Base-by-base conservation (phyloP, 2,888 invertebrate genomes). In the Heliconius erato region DNA sequence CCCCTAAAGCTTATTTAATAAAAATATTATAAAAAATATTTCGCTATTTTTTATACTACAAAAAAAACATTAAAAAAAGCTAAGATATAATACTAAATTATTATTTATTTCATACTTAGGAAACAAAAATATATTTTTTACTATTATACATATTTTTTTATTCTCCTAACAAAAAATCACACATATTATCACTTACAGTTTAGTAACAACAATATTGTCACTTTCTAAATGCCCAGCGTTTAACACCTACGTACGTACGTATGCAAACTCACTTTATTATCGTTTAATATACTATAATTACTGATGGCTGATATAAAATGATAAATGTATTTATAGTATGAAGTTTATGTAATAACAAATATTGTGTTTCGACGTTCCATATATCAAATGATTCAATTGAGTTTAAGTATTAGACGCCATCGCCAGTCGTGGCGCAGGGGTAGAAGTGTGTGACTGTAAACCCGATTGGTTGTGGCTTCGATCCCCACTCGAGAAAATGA, bases 171-270 rank as follows among this genome's bases (percentile, higher is more conserved):
- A 74, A 3, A 59, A 54, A 59, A 32, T n/a, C 44, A 28, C 28
- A 32, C 69, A 49, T 32, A 54, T 79, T 79, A 76, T 59, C 54
- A 65, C 74, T 40, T 76, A 74, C 40, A 54, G 32, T 76, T 74
- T 74, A 74, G 79, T 74, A 79, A 82, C 35, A 79, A 82, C 35
- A 76, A 68, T 16, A 74, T 82, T 78, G 78, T 71, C 69, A 79
- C 82, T 82, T 82, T 79, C 82, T 79, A 79, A 74, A 74, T 40
- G 59, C 59, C 68, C 28, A 28, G 79, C 65, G 71, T 79, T 79
- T 82, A 82, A 67, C 82, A 79, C 82, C 74, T 79, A 79, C 74
- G 69, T 74, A 65, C 40, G 40, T 11, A 40, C 40, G n/a, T 44
- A 35, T 80, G 59, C 23, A 72, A 68, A 69, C 68, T 68, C 9